Evolutionary conservation across 2,797 vertebrate species (phyloP).

Genomic region (Psittacula echo): DNA sequence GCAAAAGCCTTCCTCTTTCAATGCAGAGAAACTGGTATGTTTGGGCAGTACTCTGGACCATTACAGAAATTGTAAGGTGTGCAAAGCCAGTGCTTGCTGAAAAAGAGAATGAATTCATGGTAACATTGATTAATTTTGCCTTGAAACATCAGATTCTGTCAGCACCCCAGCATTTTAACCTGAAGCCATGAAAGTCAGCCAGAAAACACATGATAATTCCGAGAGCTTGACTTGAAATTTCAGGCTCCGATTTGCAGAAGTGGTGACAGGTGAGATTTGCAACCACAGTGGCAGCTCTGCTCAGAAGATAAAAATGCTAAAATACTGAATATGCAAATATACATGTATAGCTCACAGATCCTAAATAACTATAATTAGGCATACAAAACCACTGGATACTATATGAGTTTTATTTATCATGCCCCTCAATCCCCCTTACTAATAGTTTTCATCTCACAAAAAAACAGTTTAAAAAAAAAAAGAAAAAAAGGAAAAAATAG

Average conservation of each 20-base stretch:
- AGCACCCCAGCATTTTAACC: background rate
- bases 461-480: background rate
- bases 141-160: background rate
- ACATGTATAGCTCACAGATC: background rate
- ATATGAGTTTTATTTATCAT: background rate
- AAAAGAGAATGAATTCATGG: background rate
- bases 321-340: background rate
- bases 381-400: background rate
- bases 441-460: background rate
- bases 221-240: background rate
- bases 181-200: background rate
- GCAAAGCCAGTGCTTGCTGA: background rate
- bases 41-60: rapidly evolving
- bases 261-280: background rate
- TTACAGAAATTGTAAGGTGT: background rate
- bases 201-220: background rate
- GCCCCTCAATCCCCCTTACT: background rate
- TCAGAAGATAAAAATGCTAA: background rate
- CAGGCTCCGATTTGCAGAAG: background rate
- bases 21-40: background rate
- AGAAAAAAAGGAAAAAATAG: background rate
- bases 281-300: background rate
- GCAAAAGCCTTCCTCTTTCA: background rate
- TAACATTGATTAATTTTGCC: background rate
- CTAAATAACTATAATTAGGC: background rate